phyloP scores from a whole-genome alignment of 1,140 invertebrate genomes.

The Akabosia matsudoensis region DNA sequence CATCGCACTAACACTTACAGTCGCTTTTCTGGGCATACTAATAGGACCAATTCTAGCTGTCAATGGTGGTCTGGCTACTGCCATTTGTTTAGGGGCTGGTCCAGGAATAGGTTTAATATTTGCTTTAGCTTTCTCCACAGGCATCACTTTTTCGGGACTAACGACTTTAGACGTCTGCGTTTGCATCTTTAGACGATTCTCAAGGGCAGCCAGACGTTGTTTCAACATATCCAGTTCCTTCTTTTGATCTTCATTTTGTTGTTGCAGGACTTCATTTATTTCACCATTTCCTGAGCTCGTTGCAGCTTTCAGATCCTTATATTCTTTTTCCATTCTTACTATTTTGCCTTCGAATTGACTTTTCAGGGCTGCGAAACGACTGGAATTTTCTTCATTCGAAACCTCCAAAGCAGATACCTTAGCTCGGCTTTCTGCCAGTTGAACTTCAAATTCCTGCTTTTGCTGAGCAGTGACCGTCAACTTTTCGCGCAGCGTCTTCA shows the following conservation, averaged over 20 bases:
- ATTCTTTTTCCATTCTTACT: constrained; percentile 71
- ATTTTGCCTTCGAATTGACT: constrained; percentile 70
- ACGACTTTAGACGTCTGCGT: constrained; percentile 28
- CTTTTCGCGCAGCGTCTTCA: constrained; percentile 68
- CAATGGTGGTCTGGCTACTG: constrained; percentile 36
- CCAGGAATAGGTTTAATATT: constrained; percentile 93
- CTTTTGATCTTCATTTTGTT: constrained; percentile 60
- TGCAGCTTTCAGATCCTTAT: constrained; percentile 63
- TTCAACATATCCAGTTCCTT: constrained; percentile 70
- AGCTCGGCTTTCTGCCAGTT: constrained; percentile 59
- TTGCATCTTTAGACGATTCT: constrained; percentile 62
- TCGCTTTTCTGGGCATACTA: constrained; percentile 66
- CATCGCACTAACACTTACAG: constrained; percentile 54
- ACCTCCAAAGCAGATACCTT: constrained; percentile 46
- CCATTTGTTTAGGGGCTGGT: constrained; percentile 52
- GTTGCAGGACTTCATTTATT: constrained; percentile 51
- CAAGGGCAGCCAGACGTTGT: constrained; percentile 69
- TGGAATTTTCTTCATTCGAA: constrained; percentile 48
- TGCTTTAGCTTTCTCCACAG: constrained; percentile 76
- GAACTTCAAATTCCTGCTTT: constrained; percentile 60
- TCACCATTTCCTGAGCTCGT: constrained; percentile 43
- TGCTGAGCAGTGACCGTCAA: constrained; percentile 66
- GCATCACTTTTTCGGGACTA: constrained; percentile 7
- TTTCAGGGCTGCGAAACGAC: constrained; percentile 56
- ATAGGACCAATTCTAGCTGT: constrained; percentile 88